Evolutionary conservation across 2,888 invertebrate species (phyloP).

Genomic region (Morpho helenor): DNA sequence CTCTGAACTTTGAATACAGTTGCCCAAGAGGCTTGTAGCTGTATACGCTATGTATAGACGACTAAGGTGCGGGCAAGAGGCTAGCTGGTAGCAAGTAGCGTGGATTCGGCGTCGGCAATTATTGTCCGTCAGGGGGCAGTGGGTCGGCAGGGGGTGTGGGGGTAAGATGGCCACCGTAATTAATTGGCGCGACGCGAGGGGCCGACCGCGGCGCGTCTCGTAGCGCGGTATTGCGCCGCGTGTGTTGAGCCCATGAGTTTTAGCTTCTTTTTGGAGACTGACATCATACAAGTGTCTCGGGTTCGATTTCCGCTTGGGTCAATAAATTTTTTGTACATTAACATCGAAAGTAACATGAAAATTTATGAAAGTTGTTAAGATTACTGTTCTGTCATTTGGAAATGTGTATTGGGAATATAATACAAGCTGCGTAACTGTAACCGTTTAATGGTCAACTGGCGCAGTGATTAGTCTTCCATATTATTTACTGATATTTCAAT

Average conservation of each 20-base stretch:
- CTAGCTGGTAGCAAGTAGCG: constrained; percentile 41
- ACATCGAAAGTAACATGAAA: no score
- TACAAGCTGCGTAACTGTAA: no score
- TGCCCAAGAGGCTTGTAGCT: constrained; percentile 1
- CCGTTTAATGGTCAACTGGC: no score
- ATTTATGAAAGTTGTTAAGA: no score
- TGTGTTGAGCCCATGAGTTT: constrained; percentile 32
- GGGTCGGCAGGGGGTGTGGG: constrained; percentile 40
- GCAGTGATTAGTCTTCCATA: no score
- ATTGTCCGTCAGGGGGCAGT: constrained; percentile 67
- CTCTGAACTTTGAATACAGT: constrained; percentile 6
- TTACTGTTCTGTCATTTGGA: no score
- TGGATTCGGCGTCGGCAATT: constrained; percentile 68
- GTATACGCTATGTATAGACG: neutral
- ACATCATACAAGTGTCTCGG: no score
- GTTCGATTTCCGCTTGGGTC: no score
- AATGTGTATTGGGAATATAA: no score
- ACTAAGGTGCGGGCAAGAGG: constrained; percentile 37
- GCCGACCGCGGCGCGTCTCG: constrained; percentile 74
- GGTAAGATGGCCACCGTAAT: constrained; percentile 78
- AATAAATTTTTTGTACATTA: no score
- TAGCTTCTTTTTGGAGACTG: constrained; percentile 1
- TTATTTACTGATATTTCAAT: no score
- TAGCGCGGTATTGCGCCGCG: constrained; percentile 72
- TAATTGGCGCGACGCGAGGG: constrained; percentile 78